Evolutionary conservation across 2,797 vertebrate genomes (phyloP), one percentile per base, ranked within the genome.

Genomic region (Dendrocincla tyrannina): DNA sequence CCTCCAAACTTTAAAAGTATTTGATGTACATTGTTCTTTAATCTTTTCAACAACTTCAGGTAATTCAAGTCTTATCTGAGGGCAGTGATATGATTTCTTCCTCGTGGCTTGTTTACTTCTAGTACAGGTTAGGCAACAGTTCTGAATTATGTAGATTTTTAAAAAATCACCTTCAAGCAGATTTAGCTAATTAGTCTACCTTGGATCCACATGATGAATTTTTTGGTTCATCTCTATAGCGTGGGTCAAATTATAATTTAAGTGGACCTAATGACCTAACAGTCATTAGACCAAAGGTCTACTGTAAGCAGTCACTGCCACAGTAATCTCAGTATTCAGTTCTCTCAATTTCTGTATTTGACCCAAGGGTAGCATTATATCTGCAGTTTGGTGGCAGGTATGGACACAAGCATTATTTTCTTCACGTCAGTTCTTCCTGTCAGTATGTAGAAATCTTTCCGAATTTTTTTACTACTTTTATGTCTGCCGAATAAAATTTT

Each of bases 281-380:
- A 64, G 22, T 64, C 32, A n/a, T 33, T 46, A 33, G 62, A 64
- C 62, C 42, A 24, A 46, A 64, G 22, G 32, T 64, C 11, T 59
- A 8, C 11, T 30, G 7, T 39, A 89, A 44, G 62, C 49, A 92
- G 52, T 23, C 11, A 9, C 7, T 83, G 46, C 39, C 27, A 13
- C 11, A 22, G 30, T 35, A 27, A 28, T 63, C 22, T 67, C 35
- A 9, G 19, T 32, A 32, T 24, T 49, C 33, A 10, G 3, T 60
- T 72, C 37, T 84, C 16, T 72, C 16, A 1, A 0, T 20, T 56
- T 56, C 49, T 60, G 16, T 41, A 2, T 41, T 37, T 68, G 56
- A 74, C 8, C 9, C 13, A 5, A 22, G 39, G 18, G 7, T 22
- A 7, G 15, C 4, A 9, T 46, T 80, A 7, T 1, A 9, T 0